Base-by-base conservation (phyloP, 1,140 invertebrate species). In the Cephus cinctus region DNA sequence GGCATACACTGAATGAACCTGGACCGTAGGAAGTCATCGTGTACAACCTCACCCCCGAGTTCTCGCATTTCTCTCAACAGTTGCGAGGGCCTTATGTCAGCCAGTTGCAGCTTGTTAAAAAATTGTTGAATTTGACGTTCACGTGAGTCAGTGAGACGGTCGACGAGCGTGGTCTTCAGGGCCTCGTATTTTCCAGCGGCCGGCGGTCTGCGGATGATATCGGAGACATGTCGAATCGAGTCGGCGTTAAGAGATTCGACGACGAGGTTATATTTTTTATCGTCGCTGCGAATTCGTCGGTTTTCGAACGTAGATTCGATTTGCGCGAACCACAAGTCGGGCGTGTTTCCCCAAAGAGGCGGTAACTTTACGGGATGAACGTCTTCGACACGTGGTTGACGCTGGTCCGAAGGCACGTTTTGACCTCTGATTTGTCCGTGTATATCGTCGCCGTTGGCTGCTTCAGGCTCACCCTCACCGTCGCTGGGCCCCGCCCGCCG, bases 61-160 rank as follows among this genome's bases (percentile, higher is more conserved):
- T 47, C 27, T 5, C 38, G 14, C 48, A 61, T 58, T 11, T 53
- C 44, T 5, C 52, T 11, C 15, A 67, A 27, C 12, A 67, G 40
- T 30, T 62, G 59, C 3, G 60, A 47, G 31, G 53, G 61, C 18
- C 53, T 50, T 30, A 54, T 41, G 25, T 59, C 56, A 3, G 52
- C 56, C 15, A 57, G 27, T 21, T 56, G 51, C 8, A 67, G 32
- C 8, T 55, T 54, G 6, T 36, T 50, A 8, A 61, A 27, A 22
- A 63, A 45, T 47, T 57, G 57, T 43, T 57, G 43, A 14, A 60
- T 44, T 39, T 61, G 56, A 20, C 35, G 11, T 4, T 34, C 45
- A n/a, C 43, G 23, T 6, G 50, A 54, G 20, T 63, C 60, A 44
- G 59, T 42, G 41, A 50, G 52, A 6, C 23, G 4, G 2, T 5